phyloP scores from a whole-genome alignment of 2,888 invertebrate genomes.

The Acleris laterana region DNA sequence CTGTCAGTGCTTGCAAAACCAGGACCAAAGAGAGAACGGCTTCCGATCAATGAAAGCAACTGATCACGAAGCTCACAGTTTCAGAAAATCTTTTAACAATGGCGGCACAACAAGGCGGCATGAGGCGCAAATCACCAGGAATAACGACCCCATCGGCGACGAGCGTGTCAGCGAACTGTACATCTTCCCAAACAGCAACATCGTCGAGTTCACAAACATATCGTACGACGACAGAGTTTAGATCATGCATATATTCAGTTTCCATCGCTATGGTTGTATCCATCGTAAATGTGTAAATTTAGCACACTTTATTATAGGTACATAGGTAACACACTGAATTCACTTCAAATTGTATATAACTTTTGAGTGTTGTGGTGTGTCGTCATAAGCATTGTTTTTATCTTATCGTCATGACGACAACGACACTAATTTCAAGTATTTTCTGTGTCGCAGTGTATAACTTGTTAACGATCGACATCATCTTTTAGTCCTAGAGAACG shows the following conservation, averaged over 20 bases:
- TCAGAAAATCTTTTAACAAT: constrained; percentile 37
- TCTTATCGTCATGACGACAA: no score
- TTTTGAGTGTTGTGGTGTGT: no score
- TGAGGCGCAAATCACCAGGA: constrained; percentile 41
- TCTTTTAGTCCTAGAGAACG: no score
- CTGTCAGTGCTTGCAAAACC: constrained; percentile 62
- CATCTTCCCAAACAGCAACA: constrained; percentile 77
- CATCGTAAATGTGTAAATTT: no score
- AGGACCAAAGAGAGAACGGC: constrained; percentile 58
- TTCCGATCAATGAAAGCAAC: constrained; percentile 56
- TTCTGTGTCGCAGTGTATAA: no score
- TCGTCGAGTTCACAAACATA: constrained; percentile 77
- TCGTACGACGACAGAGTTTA: constrained; percentile 76
- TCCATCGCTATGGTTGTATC: no score
- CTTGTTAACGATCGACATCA: no score
- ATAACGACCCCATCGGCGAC: constrained; percentile 65
- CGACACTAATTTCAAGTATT: no score
- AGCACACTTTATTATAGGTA: no score
- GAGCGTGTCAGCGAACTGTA: constrained; percentile 76
- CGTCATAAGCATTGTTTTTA: no score
- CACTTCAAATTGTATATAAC: no score
- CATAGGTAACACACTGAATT: no score
- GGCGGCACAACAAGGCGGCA: constrained; percentile 51
- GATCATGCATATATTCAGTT: constrained; percentile 31
- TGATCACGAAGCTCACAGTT: constrained; percentile 52